Conservation (phyloP, 2,888 invertebrate species). For the Drosophila formosana region DNA sequence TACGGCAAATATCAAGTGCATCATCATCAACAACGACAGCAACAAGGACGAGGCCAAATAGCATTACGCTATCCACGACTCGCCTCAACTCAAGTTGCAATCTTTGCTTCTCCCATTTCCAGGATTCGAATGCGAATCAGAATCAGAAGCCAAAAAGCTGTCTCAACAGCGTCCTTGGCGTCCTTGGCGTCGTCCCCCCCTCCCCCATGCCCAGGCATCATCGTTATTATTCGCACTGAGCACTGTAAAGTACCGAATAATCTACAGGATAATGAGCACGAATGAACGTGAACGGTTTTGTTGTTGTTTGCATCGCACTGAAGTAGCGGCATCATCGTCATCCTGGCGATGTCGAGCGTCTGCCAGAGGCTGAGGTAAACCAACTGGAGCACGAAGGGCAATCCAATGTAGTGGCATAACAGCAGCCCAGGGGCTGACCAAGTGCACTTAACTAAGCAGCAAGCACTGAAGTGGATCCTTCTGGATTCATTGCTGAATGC, state of each 20-base stretch:
- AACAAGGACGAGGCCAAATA: constrained; percentile 62
- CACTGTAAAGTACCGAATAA: constrained; percentile 77
- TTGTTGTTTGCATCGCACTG: constrained; percentile 38
- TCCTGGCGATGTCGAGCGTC: constrained; percentile 3
- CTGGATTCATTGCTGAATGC: constrained; percentile 43
- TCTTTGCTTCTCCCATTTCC: constrained; percentile 19
- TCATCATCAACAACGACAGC: constrained; percentile 65
- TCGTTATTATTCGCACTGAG: constrained; percentile 80
- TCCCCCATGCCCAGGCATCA: constrained; percentile 48
- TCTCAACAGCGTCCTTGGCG: constrained; percentile 60
- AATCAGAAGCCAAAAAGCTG: constrained; percentile 34
- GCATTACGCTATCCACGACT: constrained; percentile 51
- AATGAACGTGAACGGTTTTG: constrained; percentile 73
- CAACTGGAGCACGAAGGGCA: constrained; percentile 52
- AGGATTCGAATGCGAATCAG: constrained; percentile 27
- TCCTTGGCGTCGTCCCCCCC: not conserved
- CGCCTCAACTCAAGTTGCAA: constrained; percentile 17
- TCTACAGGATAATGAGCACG: constrained; percentile 80
- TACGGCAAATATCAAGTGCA: constrained; percentile 80
- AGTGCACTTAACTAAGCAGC: constrained; percentile 61
- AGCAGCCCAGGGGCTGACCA: constrained; percentile 40
- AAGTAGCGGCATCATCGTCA: not conserved
- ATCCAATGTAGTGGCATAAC: constrained; percentile 41
- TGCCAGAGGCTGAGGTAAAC: constrained; percentile 3
- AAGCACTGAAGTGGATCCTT: constrained; percentile 53